Evolutionary conservation across 2,888 invertebrate species (phyloP).

Genomic region (Microdon myrmicae): DNA sequence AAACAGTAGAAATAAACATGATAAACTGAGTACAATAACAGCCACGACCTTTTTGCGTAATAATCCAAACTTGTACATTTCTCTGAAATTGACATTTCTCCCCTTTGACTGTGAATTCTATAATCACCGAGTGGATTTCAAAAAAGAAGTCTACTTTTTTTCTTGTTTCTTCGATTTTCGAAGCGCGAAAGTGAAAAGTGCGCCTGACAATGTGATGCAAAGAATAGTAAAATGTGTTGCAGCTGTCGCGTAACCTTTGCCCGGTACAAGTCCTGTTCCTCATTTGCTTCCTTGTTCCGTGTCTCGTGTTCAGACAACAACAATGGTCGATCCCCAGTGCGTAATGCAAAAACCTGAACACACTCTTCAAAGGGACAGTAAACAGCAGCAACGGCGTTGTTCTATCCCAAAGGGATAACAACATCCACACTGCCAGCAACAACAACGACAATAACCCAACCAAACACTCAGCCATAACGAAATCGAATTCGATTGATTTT

Average conservation of each 20-base stretch:
- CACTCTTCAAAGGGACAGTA: conserved; percentile 51
- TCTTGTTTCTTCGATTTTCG: no score
- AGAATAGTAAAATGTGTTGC: conserved; percentile 31
- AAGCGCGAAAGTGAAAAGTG: conserved; percentile 46
- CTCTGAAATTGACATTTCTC: no score
- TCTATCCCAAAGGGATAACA: conserved; percentile 27
- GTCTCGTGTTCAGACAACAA: conserved; percentile 40
- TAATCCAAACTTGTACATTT: no score
- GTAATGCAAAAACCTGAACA: conserved; percentile 49
- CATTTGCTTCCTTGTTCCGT: conserved; percentile 51
- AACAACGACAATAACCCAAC: conserved; percentile 23
- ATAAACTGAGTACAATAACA: no score
- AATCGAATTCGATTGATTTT: conserved; percentile 52
- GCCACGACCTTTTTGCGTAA: no score
- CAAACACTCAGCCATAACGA: conserved; percentile 27
- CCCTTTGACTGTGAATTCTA: no score
- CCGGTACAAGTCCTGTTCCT: conserved; percentile 51
- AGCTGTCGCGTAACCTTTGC: conserved; percentile 54
- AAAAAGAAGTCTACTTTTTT: no score
- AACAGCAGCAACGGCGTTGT: conserved; percentile 31
- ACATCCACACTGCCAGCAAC: background rate
- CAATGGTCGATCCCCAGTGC: conserved; percentile 34
- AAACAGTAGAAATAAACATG: no score
- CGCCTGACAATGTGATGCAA: conserved; percentile 28
- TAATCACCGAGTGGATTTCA: no score